phyloP scores from a whole-genome alignment of 2,888 invertebrate species.

The Spisula solida region DNA sequence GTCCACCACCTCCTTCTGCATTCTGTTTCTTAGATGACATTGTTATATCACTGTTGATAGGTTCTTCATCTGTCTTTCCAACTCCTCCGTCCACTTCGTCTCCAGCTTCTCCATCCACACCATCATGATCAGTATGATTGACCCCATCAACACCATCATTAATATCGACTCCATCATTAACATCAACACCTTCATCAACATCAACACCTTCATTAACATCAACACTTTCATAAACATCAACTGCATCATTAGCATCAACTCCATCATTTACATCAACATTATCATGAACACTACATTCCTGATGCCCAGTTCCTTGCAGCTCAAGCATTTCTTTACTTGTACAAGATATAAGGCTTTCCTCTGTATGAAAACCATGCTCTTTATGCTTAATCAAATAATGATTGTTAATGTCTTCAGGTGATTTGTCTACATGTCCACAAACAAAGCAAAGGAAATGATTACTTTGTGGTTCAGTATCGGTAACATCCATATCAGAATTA shows the following conservation, averaged over 20 bases:
- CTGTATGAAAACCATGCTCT: background rate
- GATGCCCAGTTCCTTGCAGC: background rate
- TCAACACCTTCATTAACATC: too few relatives aligned
- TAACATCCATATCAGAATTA: background rate
- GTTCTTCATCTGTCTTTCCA: background rate
- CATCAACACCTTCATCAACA: too few relatives aligned
- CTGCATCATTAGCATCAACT: too few relatives aligned
- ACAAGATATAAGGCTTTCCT: background rate
- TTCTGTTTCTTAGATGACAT: background rate
- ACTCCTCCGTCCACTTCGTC: background rate
- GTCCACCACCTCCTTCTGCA: background rate
- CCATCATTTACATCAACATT: background rate
- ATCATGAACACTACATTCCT: background rate
- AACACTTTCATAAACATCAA: too few relatives aligned
- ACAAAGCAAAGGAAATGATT: background rate
- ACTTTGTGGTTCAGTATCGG: background rate
- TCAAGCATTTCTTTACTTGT: background rate
- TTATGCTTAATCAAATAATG: background rate
- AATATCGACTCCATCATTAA: too few relatives aligned
- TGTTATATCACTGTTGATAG: too few relatives aligned
- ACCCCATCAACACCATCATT: too few relatives aligned
- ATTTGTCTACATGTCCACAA: background rate
- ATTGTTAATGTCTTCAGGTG: background rate
- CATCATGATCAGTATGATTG: background rate
- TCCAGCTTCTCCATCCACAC: background rate